phyloP scores from a whole-genome alignment of 2,797 vertebrate genomes.

The Vireo griseus region DNA sequence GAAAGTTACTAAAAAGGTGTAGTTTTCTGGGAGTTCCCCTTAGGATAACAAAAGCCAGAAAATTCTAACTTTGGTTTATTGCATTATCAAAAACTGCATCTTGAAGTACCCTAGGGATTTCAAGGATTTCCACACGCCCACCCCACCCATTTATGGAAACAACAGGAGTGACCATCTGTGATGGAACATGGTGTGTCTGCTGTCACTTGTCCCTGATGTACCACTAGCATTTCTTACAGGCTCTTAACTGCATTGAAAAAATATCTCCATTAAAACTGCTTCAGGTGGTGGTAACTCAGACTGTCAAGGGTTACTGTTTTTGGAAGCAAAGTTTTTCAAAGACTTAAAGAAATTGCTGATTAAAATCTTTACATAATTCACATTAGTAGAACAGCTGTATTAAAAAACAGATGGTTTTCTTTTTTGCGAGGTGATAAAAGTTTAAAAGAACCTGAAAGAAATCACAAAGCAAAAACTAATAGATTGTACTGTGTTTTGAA shows the following conservation, averaged over 20 bases:
- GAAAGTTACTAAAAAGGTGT: background rate
- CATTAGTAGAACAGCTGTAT: background rate
- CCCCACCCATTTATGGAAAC: background rate
- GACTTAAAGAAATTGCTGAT: background rate
- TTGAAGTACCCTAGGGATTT: background rate
- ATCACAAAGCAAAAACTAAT: background rate
- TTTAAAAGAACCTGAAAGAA: background rate
- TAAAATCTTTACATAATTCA: background rate
- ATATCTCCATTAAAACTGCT: background rate
- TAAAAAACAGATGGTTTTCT: background rate
- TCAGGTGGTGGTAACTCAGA: background rate
- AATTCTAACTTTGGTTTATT: background rate
- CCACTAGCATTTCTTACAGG: background rate
- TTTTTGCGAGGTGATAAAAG: background rate
- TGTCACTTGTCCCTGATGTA: background rate
- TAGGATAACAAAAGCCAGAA: background rate
- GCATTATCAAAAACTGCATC: background rate
- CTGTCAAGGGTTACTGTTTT: background rate
- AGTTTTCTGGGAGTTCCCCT: background rate
- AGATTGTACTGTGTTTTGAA: constrained; percentile 1
- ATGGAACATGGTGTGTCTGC: background rate
- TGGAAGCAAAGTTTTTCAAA: background rate
- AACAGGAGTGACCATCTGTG: background rate
- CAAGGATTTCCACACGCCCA: too few relatives aligned
- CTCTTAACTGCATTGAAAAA: background rate